A percentile compares a stretch with the other conserved stretches of the same genome.
phyloP scores from a whole-genome alignment of 2,888 invertebrate species.

The Sphecodes monilicornis region DNA sequence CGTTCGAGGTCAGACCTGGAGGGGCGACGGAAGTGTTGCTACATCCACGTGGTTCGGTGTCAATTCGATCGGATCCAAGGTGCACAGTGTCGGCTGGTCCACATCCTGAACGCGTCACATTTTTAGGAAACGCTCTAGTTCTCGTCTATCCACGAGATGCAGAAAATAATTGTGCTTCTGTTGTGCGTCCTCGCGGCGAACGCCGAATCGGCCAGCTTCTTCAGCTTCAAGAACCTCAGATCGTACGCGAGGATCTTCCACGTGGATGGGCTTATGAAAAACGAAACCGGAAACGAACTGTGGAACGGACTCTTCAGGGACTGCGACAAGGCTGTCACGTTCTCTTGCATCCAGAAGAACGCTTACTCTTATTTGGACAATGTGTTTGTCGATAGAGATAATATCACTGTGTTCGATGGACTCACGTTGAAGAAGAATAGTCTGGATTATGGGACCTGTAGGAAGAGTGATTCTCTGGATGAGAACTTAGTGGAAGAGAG shows the following conservation, averaged over 20 bases:
- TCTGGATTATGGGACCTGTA: constrained; percentile 85
- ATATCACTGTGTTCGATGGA: constrained; percentile 89
- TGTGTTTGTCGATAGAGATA: constrained; percentile 87
- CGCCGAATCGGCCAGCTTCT: constrained; percentile 65
- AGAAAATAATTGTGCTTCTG: constrained; percentile 60
- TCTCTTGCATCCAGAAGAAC: constrained; percentile 92
- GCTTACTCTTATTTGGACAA: constrained; percentile 90
- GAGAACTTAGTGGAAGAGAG: constrained; percentile 74
- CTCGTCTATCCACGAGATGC: constrained; percentile 61
- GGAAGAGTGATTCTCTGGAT: constrained; percentile 72
- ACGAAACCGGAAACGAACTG: constrained; percentile 86
- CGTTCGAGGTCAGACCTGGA: constrained; percentile 40
- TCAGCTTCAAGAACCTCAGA: constrained; percentile 74
- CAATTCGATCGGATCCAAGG: constrained; percentile 40
- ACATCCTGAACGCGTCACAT: constrained; percentile 25
- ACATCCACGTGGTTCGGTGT: constrained; percentile 75
- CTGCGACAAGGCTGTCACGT: constrained; percentile 88
- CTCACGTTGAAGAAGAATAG: constrained; percentile 88
- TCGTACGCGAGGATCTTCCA: constrained; percentile 80
- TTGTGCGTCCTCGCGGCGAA: constrained; percentile 61
- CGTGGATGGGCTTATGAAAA: constrained; percentile 76
- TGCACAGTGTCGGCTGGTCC: constrained; percentile 15
- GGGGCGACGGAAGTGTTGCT: constrained; percentile 68
- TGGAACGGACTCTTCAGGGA: constrained; percentile 91
- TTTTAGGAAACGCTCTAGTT: neutral